Evolutionary conservation across 2,888 invertebrate genomes (phyloP).

Genomic region (Chymomyza caudatula): DNA sequence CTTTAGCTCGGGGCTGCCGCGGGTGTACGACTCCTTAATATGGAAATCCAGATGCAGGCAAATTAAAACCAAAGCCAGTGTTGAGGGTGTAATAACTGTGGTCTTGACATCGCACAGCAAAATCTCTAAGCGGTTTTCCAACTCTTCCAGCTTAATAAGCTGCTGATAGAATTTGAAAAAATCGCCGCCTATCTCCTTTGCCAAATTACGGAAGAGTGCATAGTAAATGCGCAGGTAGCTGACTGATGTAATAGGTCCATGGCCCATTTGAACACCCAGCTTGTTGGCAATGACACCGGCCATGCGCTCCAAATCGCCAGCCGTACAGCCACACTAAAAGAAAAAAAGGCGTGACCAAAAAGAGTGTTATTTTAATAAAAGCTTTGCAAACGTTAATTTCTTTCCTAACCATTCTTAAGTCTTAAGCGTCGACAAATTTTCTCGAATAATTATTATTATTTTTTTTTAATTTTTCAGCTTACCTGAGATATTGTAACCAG

Average conservation of each 20-base stretch:
- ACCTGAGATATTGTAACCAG: slow-evolving; percentile 81
- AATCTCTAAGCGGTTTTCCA: slow-evolving; percentile 86
- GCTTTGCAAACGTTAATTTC: too few relatives aligned
- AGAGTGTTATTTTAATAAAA: too few relatives aligned
- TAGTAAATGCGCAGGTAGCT: slow-evolving; percentile 85
- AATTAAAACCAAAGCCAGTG: slow-evolving; percentile 87
- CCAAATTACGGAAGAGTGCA: slow-evolving; percentile 81
- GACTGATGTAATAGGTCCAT: slow-evolving; percentile 82
- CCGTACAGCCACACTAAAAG: slow-evolving; percentile 86
- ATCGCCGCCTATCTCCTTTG: slow-evolving; percentile 79
- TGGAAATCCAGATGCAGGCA: slow-evolving; percentile 84
- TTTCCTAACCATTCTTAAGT: too few relatives aligned
- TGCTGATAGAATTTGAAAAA: slow-evolving; percentile 79
- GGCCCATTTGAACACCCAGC: slow-evolving; percentile 82
- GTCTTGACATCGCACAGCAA: slow-evolving; percentile 87
- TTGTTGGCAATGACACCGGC: slow-evolving; percentile 89
- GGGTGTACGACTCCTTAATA: slow-evolving; percentile 78
- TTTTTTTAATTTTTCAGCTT: too few relatives aligned
- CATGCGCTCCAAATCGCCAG: slow-evolving; percentile 92
- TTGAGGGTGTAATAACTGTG: slow-evolving; percentile 85
- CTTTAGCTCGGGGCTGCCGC: slow-evolving; percentile 80
- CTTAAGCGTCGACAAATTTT: too few relatives aligned
- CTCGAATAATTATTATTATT: slow-evolving; percentile 70
- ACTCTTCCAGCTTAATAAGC: slow-evolving; percentile 81
- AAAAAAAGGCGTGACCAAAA: too few relatives aligned